Percentiles rank a stretch among this genome's conserved stretches.
phyloP scores from a whole-genome alignment of 2,113 vertebrate genomes.

The Zingel zingel region DNA sequence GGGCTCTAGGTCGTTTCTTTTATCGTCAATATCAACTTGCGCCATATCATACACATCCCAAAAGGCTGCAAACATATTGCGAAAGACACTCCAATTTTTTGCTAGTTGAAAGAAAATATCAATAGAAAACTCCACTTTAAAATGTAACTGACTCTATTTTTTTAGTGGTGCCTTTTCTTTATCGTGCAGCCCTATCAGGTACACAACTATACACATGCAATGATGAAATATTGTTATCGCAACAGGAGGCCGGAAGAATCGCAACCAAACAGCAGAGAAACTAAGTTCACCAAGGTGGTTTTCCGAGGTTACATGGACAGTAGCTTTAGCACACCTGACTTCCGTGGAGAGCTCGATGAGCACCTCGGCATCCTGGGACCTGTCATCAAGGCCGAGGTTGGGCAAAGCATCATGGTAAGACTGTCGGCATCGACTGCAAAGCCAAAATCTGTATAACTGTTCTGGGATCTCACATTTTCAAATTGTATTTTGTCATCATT shows the following conservation, averaged over 20 bases:
- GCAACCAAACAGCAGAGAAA: conserved; percentile 45
- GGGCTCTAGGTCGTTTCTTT: too few species aligned
- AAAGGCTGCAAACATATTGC: too few species aligned
- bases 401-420: conserved; percentile 91
- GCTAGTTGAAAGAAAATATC: too few species aligned
- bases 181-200: background rate
- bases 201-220: background rate
- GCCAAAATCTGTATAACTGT: background rate
- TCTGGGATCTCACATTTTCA: too few species aligned
- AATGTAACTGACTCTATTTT: too few species aligned
- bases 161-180: too few species aligned
- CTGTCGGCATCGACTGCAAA: background rate
- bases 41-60: too few species aligned
- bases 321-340: conserved; percentile 85
- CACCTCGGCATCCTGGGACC: conserved; percentile 96
- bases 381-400: conserved; percentile 92
- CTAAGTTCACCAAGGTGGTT: conserved; percentile 88
- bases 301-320: conserved; percentile 91
- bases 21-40: too few species aligned
- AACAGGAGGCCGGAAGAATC: conserved; percentile 63
- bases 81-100: too few species aligned
- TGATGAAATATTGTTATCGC: background rate
- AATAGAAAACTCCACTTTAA: too few species aligned
- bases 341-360: conserved; percentile 88
- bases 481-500: background rate